A percentile compares a stretch with the other conserved stretches of the same genome.
Evolutionary conservation across 2,113 vertebrate genomes (phyloP).

Genomic region (Mionectes macconnelli): DNA sequence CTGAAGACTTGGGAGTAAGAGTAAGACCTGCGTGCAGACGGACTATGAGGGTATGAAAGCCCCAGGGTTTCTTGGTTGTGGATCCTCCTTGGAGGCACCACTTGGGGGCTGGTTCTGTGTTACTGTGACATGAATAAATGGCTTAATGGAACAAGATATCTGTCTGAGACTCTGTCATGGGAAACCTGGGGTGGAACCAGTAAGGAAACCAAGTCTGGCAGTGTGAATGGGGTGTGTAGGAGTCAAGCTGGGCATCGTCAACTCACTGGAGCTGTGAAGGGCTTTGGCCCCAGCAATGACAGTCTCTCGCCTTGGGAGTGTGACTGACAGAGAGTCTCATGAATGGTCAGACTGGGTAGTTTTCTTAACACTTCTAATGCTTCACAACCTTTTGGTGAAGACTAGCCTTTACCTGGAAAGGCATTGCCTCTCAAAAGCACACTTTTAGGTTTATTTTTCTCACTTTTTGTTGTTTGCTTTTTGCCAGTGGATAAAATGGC

Average conservation of each 20-base stretch:
- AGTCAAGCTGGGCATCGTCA: accelerated
- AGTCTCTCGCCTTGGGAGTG: neutral
- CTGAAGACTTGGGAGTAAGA: neutral
- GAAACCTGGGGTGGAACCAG: accelerated
- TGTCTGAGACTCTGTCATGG: neutral
- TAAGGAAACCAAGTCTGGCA: neutral
- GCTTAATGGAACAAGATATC: neutral
- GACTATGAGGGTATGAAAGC: neutral
- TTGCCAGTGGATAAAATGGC: accelerated
- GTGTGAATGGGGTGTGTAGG: neutral
- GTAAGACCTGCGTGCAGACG: accelerated
- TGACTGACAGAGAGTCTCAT: accelerated
- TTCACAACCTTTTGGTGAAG: neutral
- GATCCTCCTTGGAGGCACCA: neutral
- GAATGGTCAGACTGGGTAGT: neutral
- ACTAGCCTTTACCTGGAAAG: neutral
- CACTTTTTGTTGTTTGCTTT: neutral
- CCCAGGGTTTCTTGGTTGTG: accelerated
- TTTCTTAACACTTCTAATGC: neutral
- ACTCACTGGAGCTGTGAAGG: accelerated
- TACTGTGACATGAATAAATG: neutral
- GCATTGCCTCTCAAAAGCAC: neutral
- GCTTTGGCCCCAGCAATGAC: neutral
- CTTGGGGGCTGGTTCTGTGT: accelerated
- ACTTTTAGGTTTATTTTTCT: neutral